These are phyloP conservation scores for Augiades crinisus DNA, from an alignment of 2,888 invertebrate species.

Conservation along the genomic window DNA sequence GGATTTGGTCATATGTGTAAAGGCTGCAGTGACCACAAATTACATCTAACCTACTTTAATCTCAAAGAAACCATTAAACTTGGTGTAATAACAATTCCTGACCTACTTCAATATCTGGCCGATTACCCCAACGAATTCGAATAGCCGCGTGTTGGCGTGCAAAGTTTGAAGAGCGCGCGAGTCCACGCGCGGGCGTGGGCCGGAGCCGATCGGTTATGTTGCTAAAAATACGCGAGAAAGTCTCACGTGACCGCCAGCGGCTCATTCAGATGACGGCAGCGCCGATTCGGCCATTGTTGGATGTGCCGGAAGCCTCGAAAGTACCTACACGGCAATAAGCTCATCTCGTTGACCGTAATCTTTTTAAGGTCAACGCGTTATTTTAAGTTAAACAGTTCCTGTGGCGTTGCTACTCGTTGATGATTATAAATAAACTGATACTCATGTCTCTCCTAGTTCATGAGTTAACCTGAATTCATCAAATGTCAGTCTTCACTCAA, in stretches of 20 bases:
- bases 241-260: constrained; percentile 19
- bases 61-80: no score
- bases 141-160: not conserved
- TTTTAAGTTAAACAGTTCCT: no score
- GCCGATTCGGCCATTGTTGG: not conserved
- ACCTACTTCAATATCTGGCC: no score
- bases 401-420: not conserved
- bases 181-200: constrained; percentile 9
- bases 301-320: not conserved
- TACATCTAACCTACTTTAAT: no score
- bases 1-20: no score
- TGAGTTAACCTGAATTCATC: no score
- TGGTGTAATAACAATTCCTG: no score
- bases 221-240: constrained; percentile 29
- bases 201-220: constrained; percentile 11
- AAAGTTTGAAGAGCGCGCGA: not conserved
- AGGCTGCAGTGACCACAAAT: no score
- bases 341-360: not conserved
- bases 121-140: not conserved
- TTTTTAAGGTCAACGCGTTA: no score
- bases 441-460: no score
- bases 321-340: not conserved
- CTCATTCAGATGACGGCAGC: constrained; percentile 7
- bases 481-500: no score
- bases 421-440: not conserved